Evolutionary conservation across 2,797 vertebrate species (phyloP), one percentile per base, ranked within the genome.

Genomic region (Clarias fuscus): DNA sequence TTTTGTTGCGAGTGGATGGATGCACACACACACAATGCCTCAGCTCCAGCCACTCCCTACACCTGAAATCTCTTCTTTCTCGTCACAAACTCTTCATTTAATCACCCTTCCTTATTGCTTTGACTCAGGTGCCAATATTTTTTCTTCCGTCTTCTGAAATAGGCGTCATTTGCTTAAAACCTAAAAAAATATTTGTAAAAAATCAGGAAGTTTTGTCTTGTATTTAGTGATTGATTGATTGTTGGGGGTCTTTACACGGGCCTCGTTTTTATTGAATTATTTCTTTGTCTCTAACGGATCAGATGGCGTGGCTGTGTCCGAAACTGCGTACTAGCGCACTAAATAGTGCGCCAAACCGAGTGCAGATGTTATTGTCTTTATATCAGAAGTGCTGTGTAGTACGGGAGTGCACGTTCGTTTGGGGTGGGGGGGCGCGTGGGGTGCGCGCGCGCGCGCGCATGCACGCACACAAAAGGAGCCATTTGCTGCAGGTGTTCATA

Each of bases 21-120:
- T 56, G 0, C 53, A 3, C 48, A 53, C 48, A 53, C 48, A 53
- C 48, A 53, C 48, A 59, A n/a, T 71, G 89, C 72, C 27, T 58
- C 61, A 37, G 53, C 73, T 84, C 24, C 89, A 89, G 92, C 94
- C 94, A 93, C 94, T 94, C 94, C 94, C 93, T 59, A 62, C 53
- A 75, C 67, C 30, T 58, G 15, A 11, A 24, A 4, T 70, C 56
- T 61, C 2, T 62, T 27, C 2, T n/a, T 14, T 81, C 14, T 43
- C 1, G 17, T n/a, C 15, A 24, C 30, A 11, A 43, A 80, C 37
- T 65, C 40, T 0, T 17, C 5, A 27, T 61, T 30, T 71, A 14
- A 20, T 43, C 33, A 0, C 37, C 0, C 2, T 64, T 65, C 14
- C 30, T 30, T 1, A 1, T 53, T n/a, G 14, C 4, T 56, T 30